Percentiles rank a stretch among this genome's conserved stretches.
Evolutionary conservation across 2,888 invertebrate genomes (phyloP).

Genomic region (Lampropteryx suffumata): DNA sequence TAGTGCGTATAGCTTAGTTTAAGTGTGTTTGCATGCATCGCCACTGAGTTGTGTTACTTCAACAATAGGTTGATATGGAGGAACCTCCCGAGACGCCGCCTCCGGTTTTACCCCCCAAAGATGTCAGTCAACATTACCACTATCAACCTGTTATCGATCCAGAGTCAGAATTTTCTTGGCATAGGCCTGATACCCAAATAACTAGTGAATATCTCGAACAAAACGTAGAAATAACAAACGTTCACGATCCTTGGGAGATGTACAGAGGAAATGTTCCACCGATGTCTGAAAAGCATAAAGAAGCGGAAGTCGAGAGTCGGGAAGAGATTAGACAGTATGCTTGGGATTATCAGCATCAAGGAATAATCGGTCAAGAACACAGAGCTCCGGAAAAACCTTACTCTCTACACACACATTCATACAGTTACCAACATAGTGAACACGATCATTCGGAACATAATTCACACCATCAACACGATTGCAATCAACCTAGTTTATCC

Average conservation of each 20-base stretch:
- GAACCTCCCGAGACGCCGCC: conserved; percentile 49
- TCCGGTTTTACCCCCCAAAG: conserved; percentile 53
- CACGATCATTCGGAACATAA: conserved; percentile 34
- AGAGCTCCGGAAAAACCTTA: not conserved
- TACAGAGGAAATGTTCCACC: conserved; percentile 82
- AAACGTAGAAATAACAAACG: conserved; percentile 54
- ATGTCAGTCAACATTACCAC: conserved; percentile 51
- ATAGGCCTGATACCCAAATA: conserved; percentile 61
- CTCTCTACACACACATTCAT: conserved; percentile 6
- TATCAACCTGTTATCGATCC: conserved; percentile 67
- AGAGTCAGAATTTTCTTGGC: conserved; percentile 76
- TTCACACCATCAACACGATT: conserved; percentile 13
- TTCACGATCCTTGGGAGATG: conserved; percentile 89
- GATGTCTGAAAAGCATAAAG: conserved; percentile 37
- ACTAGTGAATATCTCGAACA: conserved; percentile 44
- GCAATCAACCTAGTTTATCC: conserved; percentile 25
- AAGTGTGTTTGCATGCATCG: conserved; percentile 70
- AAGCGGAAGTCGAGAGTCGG: conserved; percentile 44
- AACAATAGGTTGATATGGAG: conserved; percentile 72
- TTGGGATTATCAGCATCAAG: conserved; percentile 56
- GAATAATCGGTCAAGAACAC: conserved; percentile 18
- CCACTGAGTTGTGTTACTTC: conserved; percentile 74
- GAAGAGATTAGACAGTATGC: conserved; percentile 62
- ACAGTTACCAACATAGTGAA: conserved; percentile 35
- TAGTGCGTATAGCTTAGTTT: conserved; percentile 69